Evolutionary conservation across 2,888 invertebrate genomes (phyloP).

Genomic region (Zele albiditarsus): DNA sequence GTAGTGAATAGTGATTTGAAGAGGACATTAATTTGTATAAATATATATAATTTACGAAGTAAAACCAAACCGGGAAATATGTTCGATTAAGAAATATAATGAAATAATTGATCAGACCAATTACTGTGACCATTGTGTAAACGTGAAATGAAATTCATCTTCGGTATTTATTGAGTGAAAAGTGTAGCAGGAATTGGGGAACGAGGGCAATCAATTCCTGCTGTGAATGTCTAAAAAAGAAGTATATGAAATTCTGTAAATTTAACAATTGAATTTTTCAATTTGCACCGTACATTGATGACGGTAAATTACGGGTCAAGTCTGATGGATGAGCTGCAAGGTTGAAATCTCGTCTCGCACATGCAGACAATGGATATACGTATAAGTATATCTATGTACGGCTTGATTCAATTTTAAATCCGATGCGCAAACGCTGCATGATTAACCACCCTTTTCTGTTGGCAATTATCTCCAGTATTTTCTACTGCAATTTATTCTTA

Average conservation of each 20-base stretch:
- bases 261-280: background rate
- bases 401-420: constrained; percentile 1
- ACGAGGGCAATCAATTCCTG: background rate
- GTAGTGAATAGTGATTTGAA: too few relatives aligned
- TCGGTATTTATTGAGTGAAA: background rate
- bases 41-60: too few relatives aligned
- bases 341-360: background rate
- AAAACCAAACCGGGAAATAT: too few relatives aligned
- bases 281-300: background rate
- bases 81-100: too few relatives aligned
- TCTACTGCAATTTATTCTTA: background rate
- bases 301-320: background rate
- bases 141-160: too few relatives aligned
- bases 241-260: background rate
- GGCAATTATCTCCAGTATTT: background rate
- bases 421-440: constrained; percentile 3
- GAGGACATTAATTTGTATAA: too few relatives aligned
- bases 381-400: background rate
- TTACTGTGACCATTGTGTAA: too few relatives aligned
- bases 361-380: background rate
- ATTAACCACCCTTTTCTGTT: background rate
- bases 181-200: background rate
- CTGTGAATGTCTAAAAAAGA: background rate
- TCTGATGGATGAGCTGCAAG: background rate
- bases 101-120: too few relatives aligned